Conservation (phyloP, 2,888 invertebrate genomes). For the Poecilus cupreus region DNA sequence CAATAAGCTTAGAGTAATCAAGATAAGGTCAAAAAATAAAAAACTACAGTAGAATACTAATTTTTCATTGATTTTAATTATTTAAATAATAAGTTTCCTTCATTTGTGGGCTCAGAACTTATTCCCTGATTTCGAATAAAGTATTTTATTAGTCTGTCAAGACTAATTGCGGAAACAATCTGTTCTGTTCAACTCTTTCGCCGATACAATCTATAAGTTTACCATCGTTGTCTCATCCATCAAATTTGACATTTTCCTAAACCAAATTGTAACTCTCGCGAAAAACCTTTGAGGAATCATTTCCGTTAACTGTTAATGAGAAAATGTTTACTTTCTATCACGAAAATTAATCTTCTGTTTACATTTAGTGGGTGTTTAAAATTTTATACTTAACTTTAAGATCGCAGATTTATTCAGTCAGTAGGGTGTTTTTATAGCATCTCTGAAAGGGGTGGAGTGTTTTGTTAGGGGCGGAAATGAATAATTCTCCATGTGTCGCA, state of each 20-base stretch:
- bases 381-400: neutral
- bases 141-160: neutral
- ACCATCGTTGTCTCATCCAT: conserved; percentile 3
- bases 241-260: conserved; percentile 1
- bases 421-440: conserved; percentile 1
- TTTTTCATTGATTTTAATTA: no score
- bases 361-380: neutral
- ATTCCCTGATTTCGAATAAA: neutral
- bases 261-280: neutral
- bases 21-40: no score
- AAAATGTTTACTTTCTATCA: conserved; percentile 1
- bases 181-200: neutral
- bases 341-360: conserved; percentile 27
- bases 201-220: conserved; percentile 8
- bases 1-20: no score
- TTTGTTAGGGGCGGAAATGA: neutral
- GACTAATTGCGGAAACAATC: neutral
- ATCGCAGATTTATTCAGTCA: neutral
- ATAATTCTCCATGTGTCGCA: conserved; percentile 31
- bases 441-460: neutral
- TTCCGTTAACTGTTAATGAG: neutral
- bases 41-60: no score
- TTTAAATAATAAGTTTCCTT: no score
- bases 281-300: neutral
- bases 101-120: neutral